Evolutionary conservation across 2,888 invertebrate species (phyloP).

Genomic region (Eueremaeus valkanovi): DNA sequence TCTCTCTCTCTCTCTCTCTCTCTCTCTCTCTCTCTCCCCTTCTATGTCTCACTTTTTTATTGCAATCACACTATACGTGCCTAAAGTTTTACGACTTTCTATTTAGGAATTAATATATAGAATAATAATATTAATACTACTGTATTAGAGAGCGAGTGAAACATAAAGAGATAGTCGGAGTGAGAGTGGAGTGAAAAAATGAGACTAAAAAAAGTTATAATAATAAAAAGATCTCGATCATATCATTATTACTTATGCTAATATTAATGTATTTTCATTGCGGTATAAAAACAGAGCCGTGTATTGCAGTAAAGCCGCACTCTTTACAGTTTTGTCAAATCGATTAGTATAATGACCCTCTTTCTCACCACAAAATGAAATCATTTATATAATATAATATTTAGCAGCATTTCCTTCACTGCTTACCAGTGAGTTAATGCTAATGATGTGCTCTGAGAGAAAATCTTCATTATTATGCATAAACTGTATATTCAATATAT

Average conservation of each 20-base stretch:
- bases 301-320: not conserved
- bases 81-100: not conserved
- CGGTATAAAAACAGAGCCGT: not conserved
- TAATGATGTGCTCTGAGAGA: conserved; percentile 28
- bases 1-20: not conserved
- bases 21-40: too few species aligned
- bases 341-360: conserved; percentile 32
- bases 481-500: conserved; percentile 11
- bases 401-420: conserved; percentile 22
- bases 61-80: conserved; percentile 14
- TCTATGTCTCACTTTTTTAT: not conserved
- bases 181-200: not conserved
- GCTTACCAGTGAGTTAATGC: conserved; percentile 20
- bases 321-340: conserved; percentile 32
- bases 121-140: not conserved
- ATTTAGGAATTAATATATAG: not conserved
- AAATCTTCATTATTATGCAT: conserved; percentile 27
- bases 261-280: conserved; percentile 15
- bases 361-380: conserved; percentile 35
- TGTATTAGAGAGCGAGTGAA: too few species aligned
- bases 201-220: not conserved
- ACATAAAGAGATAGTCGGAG: not conserved
- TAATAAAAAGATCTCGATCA: not conserved
- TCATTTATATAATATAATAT: conserved; percentile 35
- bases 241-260: conserved; percentile 14